These are phyloP conservation scores for Drosophila lini DNA, from an alignment of 1,140 invertebrate genomes.

Conservation along the genomic window DNA sequence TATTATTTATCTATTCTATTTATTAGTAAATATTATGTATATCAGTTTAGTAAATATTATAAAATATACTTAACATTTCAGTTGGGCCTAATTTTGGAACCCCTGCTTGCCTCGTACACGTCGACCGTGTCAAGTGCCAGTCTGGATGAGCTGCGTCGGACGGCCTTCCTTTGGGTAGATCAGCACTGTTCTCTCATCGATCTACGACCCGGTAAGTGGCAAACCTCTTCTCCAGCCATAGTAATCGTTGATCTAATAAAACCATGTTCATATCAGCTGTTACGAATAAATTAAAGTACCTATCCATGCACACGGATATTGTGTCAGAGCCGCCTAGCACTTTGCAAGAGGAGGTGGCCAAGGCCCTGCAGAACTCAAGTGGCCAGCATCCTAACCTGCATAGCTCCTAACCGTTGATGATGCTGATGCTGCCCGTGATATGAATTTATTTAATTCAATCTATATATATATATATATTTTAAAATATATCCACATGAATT, in stretches of 20 bases:
- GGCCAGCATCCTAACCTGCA: slow-evolving; percentile 82
- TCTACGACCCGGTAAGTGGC: slow-evolving; percentile 92
- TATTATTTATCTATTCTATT: too few relatives aligned
- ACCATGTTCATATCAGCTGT: slow-evolving; percentile 88
- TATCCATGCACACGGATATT: slow-evolving; percentile 97
- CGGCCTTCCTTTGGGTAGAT: slow-evolving; percentile 96
- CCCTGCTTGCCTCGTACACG: slow-evolving; percentile 95
- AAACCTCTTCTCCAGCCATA: not conserved
- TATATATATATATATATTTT: slow-evolving; percentile 27
- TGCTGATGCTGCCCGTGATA: slow-evolving; percentile 65
- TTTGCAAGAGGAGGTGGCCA: slow-evolving; percentile 92
- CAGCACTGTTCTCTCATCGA: slow-evolving; percentile 97
- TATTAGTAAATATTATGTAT: too few relatives aligned
- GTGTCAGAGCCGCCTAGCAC: slow-evolving; percentile 92
- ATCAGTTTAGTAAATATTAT: not conserved
- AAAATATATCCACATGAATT: slow-evolving; percentile 42
- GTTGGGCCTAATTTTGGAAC: slow-evolving; percentile 96
- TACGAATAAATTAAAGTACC: slow-evolving; percentile 94
- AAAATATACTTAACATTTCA: slow-evolving; percentile 78
- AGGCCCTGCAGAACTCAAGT: slow-evolving; percentile 74
- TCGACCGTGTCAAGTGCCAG: slow-evolving; percentile 95
- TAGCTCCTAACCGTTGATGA: slow-evolving; percentile 62
- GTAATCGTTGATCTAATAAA: not conserved
- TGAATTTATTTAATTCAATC: slow-evolving; percentile 71
- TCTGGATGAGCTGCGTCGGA: slow-evolving; percentile 95